Base-by-base conservation (phyloP, 2,888 invertebrate genomes). In the Chalcis sispes region DNA sequence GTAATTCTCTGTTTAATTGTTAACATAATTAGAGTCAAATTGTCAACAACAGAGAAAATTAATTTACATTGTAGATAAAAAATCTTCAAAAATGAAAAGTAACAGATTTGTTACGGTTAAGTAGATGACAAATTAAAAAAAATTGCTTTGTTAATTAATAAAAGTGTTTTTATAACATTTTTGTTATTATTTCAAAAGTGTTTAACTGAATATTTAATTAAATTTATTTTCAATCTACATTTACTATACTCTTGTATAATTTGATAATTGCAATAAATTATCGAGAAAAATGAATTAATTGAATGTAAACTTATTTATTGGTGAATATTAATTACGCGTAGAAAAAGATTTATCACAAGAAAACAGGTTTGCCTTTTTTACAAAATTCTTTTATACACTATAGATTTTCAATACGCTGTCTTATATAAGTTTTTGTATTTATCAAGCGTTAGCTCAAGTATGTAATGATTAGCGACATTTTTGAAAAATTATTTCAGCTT, bases 381-480 rank as follows among this genome's bases (percentile, higher is more conserved):
- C 20, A 48, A 18, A 46, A 48, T 48, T 15, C 18, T 5, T 42
- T 62, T 62, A 46, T n/a, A n/a, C 52, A 52, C 25, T 10, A 52
- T 15, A 15, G 36, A 52, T 52, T 52, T 65, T 52, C 36, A 40
- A 65, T 40, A n/a, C 13, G 52, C 23, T 20, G 5, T 36, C 36
- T 36, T 36, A 36, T 36, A 7, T 36, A 36, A 36, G 15, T 2
- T 15, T 42, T n/a, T 23, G 15, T 20, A 15, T 59, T 36, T 59
- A 59, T 59, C 29, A 36, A 59, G n/a, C n/a, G n/a, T 36, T 36
- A 8, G 20, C 32, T 36, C n/a, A n/a, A n/a, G n/a, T n/a, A n/a
- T n/a, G n/a, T n/a, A n/a, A n/a, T n/a, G n/a, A 10, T 36, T 13
- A 18, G 20, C 50, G 58, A 23, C 23, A 61, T 42, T 42, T 61